These are phyloP conservation scores for Limosa lapponica DNA, from an alignment of 2,797 vertebrate genomes.

Conservation along the genomic window DNA sequence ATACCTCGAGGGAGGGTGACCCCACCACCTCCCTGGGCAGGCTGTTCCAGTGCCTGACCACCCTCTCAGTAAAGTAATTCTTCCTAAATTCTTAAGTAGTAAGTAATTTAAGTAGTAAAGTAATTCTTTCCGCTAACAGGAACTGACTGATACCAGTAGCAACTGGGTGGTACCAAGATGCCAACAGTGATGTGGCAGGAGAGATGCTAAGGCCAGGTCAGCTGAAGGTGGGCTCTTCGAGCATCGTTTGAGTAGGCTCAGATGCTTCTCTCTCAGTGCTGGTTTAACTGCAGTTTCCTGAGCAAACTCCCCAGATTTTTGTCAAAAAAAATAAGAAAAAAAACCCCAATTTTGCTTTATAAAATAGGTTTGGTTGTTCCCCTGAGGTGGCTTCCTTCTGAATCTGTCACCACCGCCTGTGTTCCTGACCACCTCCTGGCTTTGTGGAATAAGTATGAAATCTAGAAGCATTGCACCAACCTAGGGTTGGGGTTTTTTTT, in stretches of 20 bases:
- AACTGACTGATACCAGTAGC: background rate
- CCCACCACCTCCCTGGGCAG: too few species aligned
- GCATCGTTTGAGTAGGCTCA: background rate
- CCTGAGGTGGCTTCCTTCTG: background rate
- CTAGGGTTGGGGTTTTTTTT: background rate
- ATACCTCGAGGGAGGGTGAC: too few species aligned
- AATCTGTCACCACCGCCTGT: background rate
- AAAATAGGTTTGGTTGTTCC: background rate
- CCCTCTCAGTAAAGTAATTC: too few species aligned
- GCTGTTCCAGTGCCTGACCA: too few species aligned
- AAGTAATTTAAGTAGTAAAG: too few species aligned
- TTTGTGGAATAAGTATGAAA: background rate
- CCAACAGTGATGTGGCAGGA: background rate
- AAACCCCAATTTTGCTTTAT: background rate
- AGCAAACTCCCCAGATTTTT: background rate
- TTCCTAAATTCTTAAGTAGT: too few species aligned
- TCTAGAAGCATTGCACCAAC: background rate
- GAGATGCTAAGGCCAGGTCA: background rate
- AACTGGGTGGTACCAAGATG: background rate
- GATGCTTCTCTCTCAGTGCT: background rate
- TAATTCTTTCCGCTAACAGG: background rate
- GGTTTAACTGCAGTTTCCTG: background rate
- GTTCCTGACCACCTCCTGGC: background rate
- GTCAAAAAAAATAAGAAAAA: background rate
- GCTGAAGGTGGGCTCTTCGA: background rate